Evolutionary conservation across 2,797 vertebrate species (phyloP).

Genomic region (Pantherophis alleghaniensis): DNA sequence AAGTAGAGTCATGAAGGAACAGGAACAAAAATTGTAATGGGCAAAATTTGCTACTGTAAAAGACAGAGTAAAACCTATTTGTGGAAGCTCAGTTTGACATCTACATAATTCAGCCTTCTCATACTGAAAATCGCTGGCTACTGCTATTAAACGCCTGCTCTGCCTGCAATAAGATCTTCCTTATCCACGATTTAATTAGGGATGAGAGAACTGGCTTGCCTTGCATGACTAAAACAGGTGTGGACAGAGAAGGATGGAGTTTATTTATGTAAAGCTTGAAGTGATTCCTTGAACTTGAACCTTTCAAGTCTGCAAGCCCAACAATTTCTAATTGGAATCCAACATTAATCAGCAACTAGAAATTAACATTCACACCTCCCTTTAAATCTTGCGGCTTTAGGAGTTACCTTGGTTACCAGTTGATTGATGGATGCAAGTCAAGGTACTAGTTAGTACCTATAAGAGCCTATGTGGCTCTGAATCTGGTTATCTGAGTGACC

Average conservation of each 20-base stretch:
- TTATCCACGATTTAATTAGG: background rate
- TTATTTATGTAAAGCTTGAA: background rate
- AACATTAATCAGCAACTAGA: background rate
- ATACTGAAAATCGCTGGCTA: background rate
- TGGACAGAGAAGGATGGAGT: background rate
- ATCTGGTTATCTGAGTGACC: background rate
- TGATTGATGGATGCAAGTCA: background rate
- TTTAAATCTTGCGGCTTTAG: background rate
- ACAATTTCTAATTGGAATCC: background rate
- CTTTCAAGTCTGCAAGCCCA: background rate
- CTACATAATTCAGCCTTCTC: background rate
- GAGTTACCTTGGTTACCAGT: background rate
- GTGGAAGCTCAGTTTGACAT: background rate
- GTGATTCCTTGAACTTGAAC: background rate
- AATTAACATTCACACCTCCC: background rate
- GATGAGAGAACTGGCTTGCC: background rate
- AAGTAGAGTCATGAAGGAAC: background rate
- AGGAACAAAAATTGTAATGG: background rate
- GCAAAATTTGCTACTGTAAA: background rate
- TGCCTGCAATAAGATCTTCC: background rate
- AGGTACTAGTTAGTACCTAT: background rate
- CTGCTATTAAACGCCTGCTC: background rate
- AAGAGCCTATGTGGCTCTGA: background rate
- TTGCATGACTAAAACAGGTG: background rate
- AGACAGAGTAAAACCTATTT: background rate